Evolutionary conservation across 2,888 invertebrate genomes (phyloP).

Genomic region (Euplagia quadripunctaria): DNA sequence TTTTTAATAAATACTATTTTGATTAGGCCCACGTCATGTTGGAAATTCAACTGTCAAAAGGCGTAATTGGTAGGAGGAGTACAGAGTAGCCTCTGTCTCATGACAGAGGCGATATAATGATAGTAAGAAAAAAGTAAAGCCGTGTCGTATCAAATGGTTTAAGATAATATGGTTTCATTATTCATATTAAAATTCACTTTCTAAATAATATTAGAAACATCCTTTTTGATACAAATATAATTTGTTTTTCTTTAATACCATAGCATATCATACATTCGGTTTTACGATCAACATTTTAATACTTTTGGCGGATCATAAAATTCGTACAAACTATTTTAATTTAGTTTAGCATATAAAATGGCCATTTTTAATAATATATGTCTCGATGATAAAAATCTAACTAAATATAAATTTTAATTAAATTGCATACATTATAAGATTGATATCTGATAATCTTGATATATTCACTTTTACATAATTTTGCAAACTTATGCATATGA

Average conservation of each 20-base stretch:
- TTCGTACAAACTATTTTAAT: slow-evolving; percentile 15
- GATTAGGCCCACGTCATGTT: slow-evolving; percentile 89
- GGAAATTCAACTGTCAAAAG: slow-evolving; percentile 87
- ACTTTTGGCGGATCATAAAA: slow-evolving; percentile 31
- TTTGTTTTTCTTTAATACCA: slow-evolving; percentile 34
- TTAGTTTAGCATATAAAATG: slow-evolving; percentile 31
- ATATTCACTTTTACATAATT: slow-evolving; percentile 13
- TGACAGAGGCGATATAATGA: slow-evolving; percentile 59
- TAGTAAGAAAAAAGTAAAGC: slow-evolving; percentile 29
- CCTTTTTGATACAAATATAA: slow-evolving; percentile 25
- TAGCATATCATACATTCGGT: slow-evolving; percentile 42
- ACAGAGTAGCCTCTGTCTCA: slow-evolving; percentile 72
- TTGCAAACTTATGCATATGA: slow-evolving; percentile 20
- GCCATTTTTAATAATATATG: slow-evolving; percentile 20
- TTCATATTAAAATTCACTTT: slow-evolving; percentile 35
- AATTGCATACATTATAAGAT: slow-evolving; percentile 36
- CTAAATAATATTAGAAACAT: slow-evolving; percentile 29
- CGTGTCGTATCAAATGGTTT: slow-evolving; percentile 10
- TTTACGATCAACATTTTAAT: slow-evolving; percentile 33
- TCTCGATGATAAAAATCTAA: slow-evolving; percentile 24
- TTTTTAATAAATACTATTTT: slow-evolving; percentile 87
- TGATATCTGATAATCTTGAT: slow-evolving; percentile 30
- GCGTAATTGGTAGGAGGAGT: slow-evolving; percentile 85
- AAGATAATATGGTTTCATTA: slow-evolving; percentile 25
- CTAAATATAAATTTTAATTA: slow-evolving; percentile 39